These are phyloP conservation scores for Penaeus japonicus DNA, from an alignment of 1,140 invertebrate genomes.

Conservation along the genomic window DNA sequence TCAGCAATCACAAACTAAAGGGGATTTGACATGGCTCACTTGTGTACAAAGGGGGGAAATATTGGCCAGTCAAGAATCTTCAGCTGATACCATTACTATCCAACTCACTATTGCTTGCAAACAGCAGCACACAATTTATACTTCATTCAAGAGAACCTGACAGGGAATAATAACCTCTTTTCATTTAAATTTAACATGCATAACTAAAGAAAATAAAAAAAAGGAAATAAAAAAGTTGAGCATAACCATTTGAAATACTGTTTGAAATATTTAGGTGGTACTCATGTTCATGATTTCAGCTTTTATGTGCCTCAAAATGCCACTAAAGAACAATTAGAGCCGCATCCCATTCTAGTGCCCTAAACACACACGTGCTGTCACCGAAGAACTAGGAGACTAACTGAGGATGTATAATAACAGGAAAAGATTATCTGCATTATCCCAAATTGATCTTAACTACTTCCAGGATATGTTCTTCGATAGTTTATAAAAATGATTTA, in stretches of 20 bases:
- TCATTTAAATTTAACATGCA: neutral
- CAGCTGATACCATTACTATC: neutral
- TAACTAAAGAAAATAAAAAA: neutral
- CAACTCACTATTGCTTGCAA: neutral
- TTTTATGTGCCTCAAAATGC: constrained; percentile 23
- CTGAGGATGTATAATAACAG: constrained; percentile 31
- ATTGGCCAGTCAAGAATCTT: too few relatives aligned
- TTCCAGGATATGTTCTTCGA: neutral
- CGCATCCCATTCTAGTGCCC: constrained; percentile 55
- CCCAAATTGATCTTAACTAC: constrained; percentile 43
- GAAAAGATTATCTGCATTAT: constrained; percentile 11
- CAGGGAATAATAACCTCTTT: constrained; percentile 22
- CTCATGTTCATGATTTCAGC: neutral
- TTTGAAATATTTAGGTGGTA: too few relatives aligned
- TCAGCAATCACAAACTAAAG: too few relatives aligned
- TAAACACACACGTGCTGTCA: constrained; percentile 53
- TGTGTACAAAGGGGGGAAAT: too few relatives aligned
- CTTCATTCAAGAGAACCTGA: constrained; percentile 27
- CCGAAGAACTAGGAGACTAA: constrained; percentile 43
- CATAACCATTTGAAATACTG: neutral
- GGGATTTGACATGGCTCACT: too few relatives aligned
- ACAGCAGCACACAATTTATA: constrained; percentile 34
- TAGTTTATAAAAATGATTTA: neutral
- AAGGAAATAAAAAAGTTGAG: neutral
- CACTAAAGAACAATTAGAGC: constrained; percentile 43